Evolutionary conservation across 2,888 invertebrate species (phyloP).

Genomic region (Cataglyphis livida): DNA sequence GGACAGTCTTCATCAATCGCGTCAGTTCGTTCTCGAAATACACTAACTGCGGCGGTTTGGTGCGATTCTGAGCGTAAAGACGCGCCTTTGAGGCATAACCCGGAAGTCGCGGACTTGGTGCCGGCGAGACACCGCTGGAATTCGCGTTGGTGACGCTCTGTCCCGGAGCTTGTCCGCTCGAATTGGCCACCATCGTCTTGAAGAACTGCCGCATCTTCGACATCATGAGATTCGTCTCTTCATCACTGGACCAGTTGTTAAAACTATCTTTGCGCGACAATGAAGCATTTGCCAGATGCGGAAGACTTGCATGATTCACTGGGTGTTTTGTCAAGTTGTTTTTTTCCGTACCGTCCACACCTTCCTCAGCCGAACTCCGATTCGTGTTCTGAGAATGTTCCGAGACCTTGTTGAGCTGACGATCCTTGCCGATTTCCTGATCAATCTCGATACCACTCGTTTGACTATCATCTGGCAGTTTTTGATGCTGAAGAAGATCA

Average conservation of each 20-base stretch:
- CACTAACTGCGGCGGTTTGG: conserved; percentile 94
- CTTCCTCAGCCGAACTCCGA: conserved; percentile 52
- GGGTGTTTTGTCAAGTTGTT: conserved; percentile 60
- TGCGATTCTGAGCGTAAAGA: conserved; percentile 86
- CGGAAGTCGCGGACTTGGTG: conserved; percentile 87
- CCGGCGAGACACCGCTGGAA: conserved; percentile 84
- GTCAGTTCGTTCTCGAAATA: conserved; percentile 96
- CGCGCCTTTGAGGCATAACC: conserved; percentile 77
- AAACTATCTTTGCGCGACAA: conserved; percentile 95
- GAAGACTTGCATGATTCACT: conserved; percentile 84
- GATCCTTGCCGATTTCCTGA: conserved; percentile 65
- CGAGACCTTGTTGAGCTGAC: conserved; percentile 47
- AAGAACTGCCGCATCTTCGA: conserved; percentile 97
- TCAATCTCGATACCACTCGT: conserved; percentile 55
- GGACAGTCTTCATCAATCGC: conserved; percentile 96
- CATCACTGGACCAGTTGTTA: conserved; percentile 97
- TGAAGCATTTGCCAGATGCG: conserved; percentile 87
- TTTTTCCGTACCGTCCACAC: conserved; percentile 39
- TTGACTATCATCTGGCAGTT: conserved; percentile 76
- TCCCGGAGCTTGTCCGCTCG: conserved; percentile 77
- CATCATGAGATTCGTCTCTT: conserved; percentile 98
- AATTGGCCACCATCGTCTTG: conserved; percentile 94
- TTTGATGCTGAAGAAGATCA: conserved; percentile 91
- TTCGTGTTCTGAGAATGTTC: conserved; percentile 51
- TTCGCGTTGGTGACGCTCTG: conserved; percentile 83